Conservation (phyloP, 37 sponge, comb jelly and placozoan species). For the Oscarella lobularis region DNA sequence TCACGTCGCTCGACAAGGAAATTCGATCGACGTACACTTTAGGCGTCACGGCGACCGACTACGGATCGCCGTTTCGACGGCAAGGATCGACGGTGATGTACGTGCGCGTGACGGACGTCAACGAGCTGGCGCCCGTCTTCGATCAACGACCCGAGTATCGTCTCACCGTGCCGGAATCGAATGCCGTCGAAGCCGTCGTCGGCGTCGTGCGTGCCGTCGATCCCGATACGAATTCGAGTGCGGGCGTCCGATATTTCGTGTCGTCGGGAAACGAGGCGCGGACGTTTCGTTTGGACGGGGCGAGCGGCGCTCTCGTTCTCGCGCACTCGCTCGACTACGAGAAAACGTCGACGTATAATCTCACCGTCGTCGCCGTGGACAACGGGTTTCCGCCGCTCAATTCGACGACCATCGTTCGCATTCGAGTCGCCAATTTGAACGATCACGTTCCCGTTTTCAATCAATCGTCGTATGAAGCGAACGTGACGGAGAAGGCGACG, state of each 20-base stretch:
- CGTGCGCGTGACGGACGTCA: slow-evolving; percentile 22
- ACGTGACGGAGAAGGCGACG: slow-evolving; percentile 31
- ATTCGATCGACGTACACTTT: slow-evolving; percentile 1
- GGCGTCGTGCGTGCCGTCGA: slow-evolving; percentile 35
- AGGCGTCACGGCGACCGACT: slow-evolving; percentile 36
- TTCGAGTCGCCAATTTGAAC: slow-evolving; percentile 34
- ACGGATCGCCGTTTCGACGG: slow-evolving; percentile 35
- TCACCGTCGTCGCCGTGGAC: slow-evolving; percentile 43
- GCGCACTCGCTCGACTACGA: slow-evolving; percentile 17
- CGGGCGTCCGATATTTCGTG: slow-evolving; percentile 17
- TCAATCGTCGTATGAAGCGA: slow-evolving; percentile 8
- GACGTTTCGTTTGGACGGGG: slow-evolving; percentile 28
- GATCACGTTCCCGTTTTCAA: slow-evolving; percentile 41
- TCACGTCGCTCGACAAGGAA: neutral
- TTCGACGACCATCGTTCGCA: slow-evolving; percentile 19
- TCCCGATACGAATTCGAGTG: slow-evolving; percentile 25
- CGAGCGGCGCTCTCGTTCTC: slow-evolving; percentile 23
- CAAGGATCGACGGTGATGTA: slow-evolving; percentile 12
- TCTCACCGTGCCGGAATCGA: slow-evolving; percentile 30
- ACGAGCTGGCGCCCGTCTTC: slow-evolving; percentile 44
- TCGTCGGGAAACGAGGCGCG: slow-evolving; percentile 22
- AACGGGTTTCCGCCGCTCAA: slow-evolving; percentile 23
- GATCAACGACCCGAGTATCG: slow-evolving; percentile 15
- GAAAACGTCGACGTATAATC: slow-evolving; percentile 11
- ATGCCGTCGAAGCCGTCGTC: slow-evolving; percentile 12